Evolutionary conservation across 2,888 invertebrate species (phyloP).

Genomic region (Xestia xanthographa): DNA sequence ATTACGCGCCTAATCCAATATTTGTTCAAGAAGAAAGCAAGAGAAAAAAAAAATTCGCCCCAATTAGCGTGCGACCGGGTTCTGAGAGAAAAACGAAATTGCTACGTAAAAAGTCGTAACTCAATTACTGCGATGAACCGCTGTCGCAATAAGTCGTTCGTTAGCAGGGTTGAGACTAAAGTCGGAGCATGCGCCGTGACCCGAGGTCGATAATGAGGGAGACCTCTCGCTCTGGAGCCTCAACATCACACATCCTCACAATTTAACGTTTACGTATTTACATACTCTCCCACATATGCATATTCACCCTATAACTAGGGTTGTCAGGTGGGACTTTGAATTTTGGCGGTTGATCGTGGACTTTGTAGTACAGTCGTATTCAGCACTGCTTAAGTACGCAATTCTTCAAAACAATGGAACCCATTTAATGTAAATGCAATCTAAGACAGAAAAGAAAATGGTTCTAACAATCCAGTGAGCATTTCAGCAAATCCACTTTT

Average conservation of each 20-base stretch:
- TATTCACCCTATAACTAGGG: slow-evolving; percentile 84
- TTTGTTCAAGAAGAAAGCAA: slow-evolving; percentile 83
- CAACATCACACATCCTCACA: slow-evolving; percentile 90
- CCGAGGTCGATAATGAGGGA: slow-evolving; percentile 91
- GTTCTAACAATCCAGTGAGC: neutral
- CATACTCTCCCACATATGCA: slow-evolving; percentile 89
- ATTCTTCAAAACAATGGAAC: neutral
- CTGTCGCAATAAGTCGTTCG: slow-evolving; percentile 90
- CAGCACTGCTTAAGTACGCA: neutral
- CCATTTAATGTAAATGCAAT: neutral
- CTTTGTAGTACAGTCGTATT: slow-evolving; percentile 14
- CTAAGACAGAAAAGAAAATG: neutral
- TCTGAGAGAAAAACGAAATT: slow-evolving; percentile 90
- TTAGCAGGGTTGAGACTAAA: slow-evolving; percentile 83
- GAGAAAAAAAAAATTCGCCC: slow-evolving; percentile 84
- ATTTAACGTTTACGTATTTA: slow-evolving; percentile 89
- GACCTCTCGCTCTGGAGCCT: slow-evolving; percentile 87
- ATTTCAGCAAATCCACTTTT: neutral
- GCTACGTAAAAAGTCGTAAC: slow-evolving; percentile 91
- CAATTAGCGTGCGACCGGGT: slow-evolving; percentile 88
- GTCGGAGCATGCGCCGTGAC: slow-evolving; percentile 90
- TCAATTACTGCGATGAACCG: slow-evolving; percentile 90
- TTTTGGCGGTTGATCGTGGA: slow-evolving; percentile 2
- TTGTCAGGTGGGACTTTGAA: slow-evolving; percentile 41
- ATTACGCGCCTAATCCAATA: slow-evolving; percentile 88